phyloP scores from a whole-genome alignment of 2,797 vertebrate species.

The Notoglanidium macrostoma region DNA sequence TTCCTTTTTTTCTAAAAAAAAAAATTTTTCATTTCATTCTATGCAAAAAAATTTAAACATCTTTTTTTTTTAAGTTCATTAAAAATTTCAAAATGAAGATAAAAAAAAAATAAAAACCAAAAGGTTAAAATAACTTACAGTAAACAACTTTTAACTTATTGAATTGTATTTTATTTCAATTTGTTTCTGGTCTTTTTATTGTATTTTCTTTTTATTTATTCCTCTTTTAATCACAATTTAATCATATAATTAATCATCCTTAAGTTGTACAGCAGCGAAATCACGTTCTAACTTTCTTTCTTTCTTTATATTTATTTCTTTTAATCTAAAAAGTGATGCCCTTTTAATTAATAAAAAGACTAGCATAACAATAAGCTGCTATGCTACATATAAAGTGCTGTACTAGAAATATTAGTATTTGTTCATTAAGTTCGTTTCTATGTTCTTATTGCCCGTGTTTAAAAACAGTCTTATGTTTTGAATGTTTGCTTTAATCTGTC shows the following conservation, averaged over 20 bases:
- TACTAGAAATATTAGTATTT: neutral
- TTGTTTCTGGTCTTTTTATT: too few relatives aligned
- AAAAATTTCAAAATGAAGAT: neutral
- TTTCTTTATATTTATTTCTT: neutral
- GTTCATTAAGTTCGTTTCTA: neutral
- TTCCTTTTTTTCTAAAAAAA: too few relatives aligned
- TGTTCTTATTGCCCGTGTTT: neutral
- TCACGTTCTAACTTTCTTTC: neutral
- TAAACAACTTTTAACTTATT: too few relatives aligned
- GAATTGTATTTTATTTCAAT: too few relatives aligned
- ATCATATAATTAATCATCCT: neutral
- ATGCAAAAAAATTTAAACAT: too few relatives aligned
- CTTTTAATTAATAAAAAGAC: neutral
- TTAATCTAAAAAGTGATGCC: neutral
- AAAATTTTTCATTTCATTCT: neutral
- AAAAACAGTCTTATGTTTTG: neutral
- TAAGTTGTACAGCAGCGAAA: neutral
- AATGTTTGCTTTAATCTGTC: neutral
- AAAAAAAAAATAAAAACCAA: neutral
- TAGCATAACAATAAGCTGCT: neutral
- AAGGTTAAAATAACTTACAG: too few relatives aligned
- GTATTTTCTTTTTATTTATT: neutral
- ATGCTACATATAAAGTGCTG: neutral
- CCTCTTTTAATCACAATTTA: neutral
- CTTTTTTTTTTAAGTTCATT: neutral